Percentiles rank a stretch among this genome's conserved stretches.
Evolutionary conservation across 1,140 invertebrate genomes (phyloP).

Genomic region (Pissodes strobi): DNA sequence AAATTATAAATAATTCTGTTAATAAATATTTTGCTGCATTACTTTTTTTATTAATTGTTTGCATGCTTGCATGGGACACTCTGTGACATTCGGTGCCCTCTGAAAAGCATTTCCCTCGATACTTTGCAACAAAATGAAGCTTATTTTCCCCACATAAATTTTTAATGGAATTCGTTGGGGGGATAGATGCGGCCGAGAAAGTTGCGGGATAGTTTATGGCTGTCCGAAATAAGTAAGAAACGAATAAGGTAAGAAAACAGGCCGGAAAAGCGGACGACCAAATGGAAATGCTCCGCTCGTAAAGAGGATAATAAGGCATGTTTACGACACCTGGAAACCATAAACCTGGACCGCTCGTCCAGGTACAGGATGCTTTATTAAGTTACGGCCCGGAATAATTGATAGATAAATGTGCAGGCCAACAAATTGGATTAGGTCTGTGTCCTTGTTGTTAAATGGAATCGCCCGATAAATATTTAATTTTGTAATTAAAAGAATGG

Average conservation of each 20-base stretch:
- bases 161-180: conserved; percentile 19
- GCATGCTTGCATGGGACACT: too few relatives aligned
- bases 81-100: too few relatives aligned
- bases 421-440: too few relatives aligned
- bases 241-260: conserved; percentile 31
- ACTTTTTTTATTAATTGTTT: too few relatives aligned
- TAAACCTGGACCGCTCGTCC: conserved; percentile 19
- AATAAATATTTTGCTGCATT: too few relatives aligned
- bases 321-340: conserved; percentile 47
- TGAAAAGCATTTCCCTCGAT: too few relatives aligned
- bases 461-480: too few relatives aligned
- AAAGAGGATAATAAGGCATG: conserved; percentile 51
- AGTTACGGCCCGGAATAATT: conserved; percentile 25
- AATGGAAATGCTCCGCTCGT: conserved; percentile 35
- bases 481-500: too few relatives aligned
- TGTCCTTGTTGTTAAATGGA: too few relatives aligned
- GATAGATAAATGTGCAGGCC: conserved; percentile 21
- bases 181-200: too few relatives aligned
- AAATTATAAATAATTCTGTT: too few relatives aligned
- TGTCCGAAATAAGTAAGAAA: conserved; percentile 38
- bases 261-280: too few relatives aligned
- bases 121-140: conserved; percentile 30
- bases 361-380: conserved; percentile 27
- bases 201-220: conserved; percentile 40
- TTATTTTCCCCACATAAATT: conserved; percentile 19